phyloP scores from a whole-genome alignment of 2,888 invertebrate genomes.

The Isoperla grammatica region DNA sequence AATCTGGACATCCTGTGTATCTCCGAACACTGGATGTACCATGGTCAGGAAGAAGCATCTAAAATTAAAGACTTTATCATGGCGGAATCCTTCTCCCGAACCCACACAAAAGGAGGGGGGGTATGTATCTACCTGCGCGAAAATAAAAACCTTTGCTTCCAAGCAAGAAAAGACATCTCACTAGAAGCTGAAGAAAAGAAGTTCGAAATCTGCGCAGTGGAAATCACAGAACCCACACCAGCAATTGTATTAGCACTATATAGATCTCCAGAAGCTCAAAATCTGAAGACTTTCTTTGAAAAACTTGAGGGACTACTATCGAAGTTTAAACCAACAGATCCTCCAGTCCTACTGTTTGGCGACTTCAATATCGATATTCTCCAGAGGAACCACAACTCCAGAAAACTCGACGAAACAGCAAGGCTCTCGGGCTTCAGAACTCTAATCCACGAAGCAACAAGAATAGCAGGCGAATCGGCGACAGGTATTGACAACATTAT shows the following conservation, averaged over 20 bases:
- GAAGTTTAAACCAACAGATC: not conserved
- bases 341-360: not conserved
- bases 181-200: not conserved
- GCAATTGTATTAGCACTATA: not conserved
- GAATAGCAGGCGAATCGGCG: not conserved
- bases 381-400: too few relatives aligned
- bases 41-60: not conserved
- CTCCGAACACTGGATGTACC: not conserved
- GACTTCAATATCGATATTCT: not conserved
- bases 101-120: not conserved
- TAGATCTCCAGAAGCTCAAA: not conserved
- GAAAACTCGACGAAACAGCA: too few relatives aligned
- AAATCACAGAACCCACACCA: not conserved
- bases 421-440: not conserved
- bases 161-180: not conserved
- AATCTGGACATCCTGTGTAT: not conserved
- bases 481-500: conserved; percentile 3
- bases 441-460: not conserved
- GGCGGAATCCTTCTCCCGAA: not conserved
- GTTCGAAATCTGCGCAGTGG: not conserved
- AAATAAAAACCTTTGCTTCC: not conserved
- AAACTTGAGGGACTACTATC: not conserved
- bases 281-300: not conserved
- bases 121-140: not conserved
- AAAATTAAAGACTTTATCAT: not conserved